Evolutionary conservation across 2,888 invertebrate genomes (phyloP), one percentile per base, ranked within the genome.

Genomic region (Luperina nickerlii): DNA sequence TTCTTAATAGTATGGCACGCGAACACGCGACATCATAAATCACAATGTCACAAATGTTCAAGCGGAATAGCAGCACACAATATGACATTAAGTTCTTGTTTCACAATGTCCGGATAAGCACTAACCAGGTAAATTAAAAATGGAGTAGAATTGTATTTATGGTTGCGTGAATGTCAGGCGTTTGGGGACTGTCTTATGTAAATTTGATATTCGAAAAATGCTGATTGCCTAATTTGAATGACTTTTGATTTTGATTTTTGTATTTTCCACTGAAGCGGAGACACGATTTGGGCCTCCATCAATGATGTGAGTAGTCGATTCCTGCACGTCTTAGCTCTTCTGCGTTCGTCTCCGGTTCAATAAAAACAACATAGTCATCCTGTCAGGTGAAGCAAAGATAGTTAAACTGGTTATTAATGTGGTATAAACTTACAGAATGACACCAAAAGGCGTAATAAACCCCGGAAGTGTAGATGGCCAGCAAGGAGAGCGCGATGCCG

Each of bases 381-480:
- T 9, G 13, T 7, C 18, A 48, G 32, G 42, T 48, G 18, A 62
- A 32, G 2, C 15, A 0, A 4, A 54, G 8, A 11, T 32, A 6
- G 11, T 20, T 8, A 15, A 65, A 15, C 18, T 6, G 8, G 27
- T 42, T n/a, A 54, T 6, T 1, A 3, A 65, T 7, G 15, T n/a
- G 20, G 9, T 38, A 38, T 3, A 45, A 65, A 97, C 97, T 97
- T 97, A 99, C 99, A 96, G 98, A 97, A 94, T 99, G 98, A 95
- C 99, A 99, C 98, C 99, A 99, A 96, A 99, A 99, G 20, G 99
- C 99, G 94, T 99, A 99, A 95, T 99, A 99, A 87, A 99, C 98
- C 76, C 99, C 99, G 48, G 99, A 99, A 85, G 99, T 98, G 95
- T 99, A 99, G 93, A 99, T 99, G 77, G 99, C 99, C 74, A 99